Conservation (phyloP, 2,888 invertebrate species). For the Embidobia sp. region DNA sequence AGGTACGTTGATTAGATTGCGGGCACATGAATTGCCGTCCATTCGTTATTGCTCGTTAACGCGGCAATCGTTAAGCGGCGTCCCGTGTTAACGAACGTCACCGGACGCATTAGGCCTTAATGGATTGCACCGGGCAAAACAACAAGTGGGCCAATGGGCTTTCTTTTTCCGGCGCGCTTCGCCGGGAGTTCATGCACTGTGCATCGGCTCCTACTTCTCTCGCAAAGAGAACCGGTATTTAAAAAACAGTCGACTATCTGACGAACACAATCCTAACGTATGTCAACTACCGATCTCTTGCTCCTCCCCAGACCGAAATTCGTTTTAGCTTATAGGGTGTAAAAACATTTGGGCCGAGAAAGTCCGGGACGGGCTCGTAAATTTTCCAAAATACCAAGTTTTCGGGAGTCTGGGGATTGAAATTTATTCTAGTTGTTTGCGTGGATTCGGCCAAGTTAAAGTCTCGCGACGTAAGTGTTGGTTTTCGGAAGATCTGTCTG, state of each 20-base stretch:
- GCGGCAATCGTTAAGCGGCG: constrained; percentile 2
- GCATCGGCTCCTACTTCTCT: background rate
- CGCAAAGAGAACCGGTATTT: constrained; percentile 11
- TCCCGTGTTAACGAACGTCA: background rate
- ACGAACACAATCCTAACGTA: constrained; percentile 26
- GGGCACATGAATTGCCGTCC: background rate
- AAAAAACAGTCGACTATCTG: constrained; percentile 30
- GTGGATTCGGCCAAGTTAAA: constrained; percentile 20
- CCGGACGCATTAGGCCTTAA: background rate
- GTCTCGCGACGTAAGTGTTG: background rate
- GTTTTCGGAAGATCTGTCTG: constrained; percentile 7
- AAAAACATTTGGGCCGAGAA: constrained; percentile 29
- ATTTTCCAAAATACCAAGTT: constrained; percentile 19
- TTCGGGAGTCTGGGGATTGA: constrained; percentile 22
- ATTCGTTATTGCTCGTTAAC: constrained; percentile 15
- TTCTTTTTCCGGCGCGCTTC: constrained; percentile 9
- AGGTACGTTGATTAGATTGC: constrained; percentile 43
- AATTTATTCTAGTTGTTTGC: constrained; percentile 40
- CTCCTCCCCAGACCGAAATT: constrained; percentile 3
- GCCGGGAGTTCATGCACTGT: constrained; percentile 8
- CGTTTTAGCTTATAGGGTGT: constrained; percentile 47
- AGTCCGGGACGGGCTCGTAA: constrained; percentile 16
- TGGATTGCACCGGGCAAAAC: constrained; percentile 19
- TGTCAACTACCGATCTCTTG: constrained; percentile 11
- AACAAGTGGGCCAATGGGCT: constrained; percentile 15